These are phyloP conservation scores for Heteromormyrus szaboi DNA, from an alignment of 2,797 vertebrate species.

Conservation along the genomic window DNA sequence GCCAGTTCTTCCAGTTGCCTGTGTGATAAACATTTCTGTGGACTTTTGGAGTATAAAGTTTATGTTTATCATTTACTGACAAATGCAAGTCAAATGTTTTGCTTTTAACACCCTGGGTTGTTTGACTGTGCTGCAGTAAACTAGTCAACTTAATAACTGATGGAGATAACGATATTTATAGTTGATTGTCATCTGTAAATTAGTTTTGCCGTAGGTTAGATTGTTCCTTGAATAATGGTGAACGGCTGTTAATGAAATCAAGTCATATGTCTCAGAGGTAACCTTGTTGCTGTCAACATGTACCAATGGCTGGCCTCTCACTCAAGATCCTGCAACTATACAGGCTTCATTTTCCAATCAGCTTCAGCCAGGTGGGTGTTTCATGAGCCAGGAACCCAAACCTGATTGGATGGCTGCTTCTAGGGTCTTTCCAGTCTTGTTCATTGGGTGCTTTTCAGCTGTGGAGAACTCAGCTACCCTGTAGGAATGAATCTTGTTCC, in stretches of 20 bases:
- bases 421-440: neutral
- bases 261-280: neutral
- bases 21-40: neutral
- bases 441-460: neutral
- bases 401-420: neutral
- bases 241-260: neutral
- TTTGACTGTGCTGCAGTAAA: neutral
- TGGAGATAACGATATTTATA: neutral
- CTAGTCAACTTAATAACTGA: neutral
- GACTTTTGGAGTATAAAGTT: neutral
- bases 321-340: neutral
- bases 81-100: neutral
- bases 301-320: neutral
- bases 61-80: neutral
- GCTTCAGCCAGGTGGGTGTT: neutral
- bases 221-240: neutral
- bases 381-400: neutral
- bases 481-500: neutral
- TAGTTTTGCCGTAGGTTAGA: neutral
- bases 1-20: neutral
- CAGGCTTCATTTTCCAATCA: neutral
- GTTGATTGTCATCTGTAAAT: neutral
- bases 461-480: neutral
- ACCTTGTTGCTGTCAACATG: neutral
- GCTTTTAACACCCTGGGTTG: neutral